A percentile compares a stretch with the other conserved stretches of the same genome.
Conservation (phyloP, 2,888 invertebrate species). For the Zaprionus obscuricornis region DNA sequence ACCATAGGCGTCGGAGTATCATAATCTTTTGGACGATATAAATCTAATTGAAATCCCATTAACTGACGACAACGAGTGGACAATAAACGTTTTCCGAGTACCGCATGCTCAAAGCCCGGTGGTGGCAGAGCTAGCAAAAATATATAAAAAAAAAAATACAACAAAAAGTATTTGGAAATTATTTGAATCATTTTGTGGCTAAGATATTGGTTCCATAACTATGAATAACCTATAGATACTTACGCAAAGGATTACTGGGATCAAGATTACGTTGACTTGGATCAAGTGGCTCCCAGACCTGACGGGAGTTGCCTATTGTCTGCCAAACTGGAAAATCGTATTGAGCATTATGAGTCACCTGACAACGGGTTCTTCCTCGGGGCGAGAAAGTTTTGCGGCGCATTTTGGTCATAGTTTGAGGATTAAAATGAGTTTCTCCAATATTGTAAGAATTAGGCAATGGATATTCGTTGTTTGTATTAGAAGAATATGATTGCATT, state of each 20-base stretch:
- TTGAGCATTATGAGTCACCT: neutral
- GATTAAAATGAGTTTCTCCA: no score
- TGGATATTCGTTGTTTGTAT: no score
- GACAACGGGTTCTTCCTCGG: neutral
- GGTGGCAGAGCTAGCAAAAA: slow-evolving; percentile 17
- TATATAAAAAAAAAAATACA: no score
- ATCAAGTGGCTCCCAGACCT: slow-evolving; percentile 35
- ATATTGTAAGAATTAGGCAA: no score
- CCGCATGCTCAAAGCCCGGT: slow-evolving; percentile 29
- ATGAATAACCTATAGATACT: slow-evolving; percentile 8
- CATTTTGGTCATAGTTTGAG: no score
- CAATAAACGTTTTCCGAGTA: slow-evolving; percentile 16
- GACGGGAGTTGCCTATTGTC: slow-evolving; percentile 8
- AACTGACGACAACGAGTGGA: slow-evolving; percentile 32
- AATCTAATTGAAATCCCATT: slow-evolving; percentile 23
- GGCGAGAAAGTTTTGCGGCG: no score
- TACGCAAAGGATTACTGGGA: slow-evolving; percentile 22
- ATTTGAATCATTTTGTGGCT: neutral
- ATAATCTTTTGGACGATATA: neutral
- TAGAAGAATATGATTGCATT: no score
- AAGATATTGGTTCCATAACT: neutral
- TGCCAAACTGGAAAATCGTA: slow-evolving; percentile 20
- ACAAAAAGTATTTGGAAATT: neutral
- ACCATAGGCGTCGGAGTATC: slow-evolving; percentile 21
- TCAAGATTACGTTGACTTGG: neutral